Evolutionary conservation across 2,888 invertebrate species (phyloP).

Genomic region (Caenorhabditis sinica): DNA sequence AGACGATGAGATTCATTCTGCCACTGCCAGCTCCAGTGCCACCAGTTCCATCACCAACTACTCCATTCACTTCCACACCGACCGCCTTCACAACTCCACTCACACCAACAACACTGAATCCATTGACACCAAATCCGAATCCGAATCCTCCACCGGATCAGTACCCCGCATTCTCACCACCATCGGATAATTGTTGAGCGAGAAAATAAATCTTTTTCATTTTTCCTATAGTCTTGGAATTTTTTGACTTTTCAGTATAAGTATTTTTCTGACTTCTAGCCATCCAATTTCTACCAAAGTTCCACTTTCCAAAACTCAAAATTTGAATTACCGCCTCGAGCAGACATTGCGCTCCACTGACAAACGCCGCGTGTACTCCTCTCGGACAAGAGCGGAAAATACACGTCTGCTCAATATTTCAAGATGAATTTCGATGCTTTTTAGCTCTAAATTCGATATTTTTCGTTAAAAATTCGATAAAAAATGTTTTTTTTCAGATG

Average conservation of each 20-base stretch:
- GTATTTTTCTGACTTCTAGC: too few species aligned
- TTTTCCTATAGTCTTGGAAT: too few species aligned
- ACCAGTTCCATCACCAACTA: background rate
- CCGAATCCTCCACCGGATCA: too few species aligned
- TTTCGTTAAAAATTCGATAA: too few species aligned
- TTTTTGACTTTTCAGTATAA: too few species aligned
- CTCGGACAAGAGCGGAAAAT: constrained; percentile 17
- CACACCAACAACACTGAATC: too few species aligned
- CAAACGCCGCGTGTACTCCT: constrained; percentile 1
- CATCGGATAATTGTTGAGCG: constrained; percentile 10
- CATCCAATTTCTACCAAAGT: too few species aligned
- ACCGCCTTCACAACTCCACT: background rate
- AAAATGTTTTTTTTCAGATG: constrained; percentile 38
- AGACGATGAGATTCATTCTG: background rate
- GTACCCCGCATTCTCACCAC: constrained; percentile 7
- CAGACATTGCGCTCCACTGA: constrained; percentile 12
- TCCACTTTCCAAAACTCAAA: too few species aligned
- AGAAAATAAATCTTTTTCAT: background rate
- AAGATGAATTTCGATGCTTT: background rate
- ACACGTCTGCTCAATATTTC: constrained; percentile 7
- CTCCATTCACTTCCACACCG: background rate
- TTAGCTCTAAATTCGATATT: background rate
- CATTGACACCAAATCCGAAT: too few species aligned
- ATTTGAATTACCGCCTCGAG: background rate
- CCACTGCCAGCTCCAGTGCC: background rate